Base-by-base conservation (phyloP, 2,113 vertebrate genomes). In the Laticauda colubrina region DNA sequence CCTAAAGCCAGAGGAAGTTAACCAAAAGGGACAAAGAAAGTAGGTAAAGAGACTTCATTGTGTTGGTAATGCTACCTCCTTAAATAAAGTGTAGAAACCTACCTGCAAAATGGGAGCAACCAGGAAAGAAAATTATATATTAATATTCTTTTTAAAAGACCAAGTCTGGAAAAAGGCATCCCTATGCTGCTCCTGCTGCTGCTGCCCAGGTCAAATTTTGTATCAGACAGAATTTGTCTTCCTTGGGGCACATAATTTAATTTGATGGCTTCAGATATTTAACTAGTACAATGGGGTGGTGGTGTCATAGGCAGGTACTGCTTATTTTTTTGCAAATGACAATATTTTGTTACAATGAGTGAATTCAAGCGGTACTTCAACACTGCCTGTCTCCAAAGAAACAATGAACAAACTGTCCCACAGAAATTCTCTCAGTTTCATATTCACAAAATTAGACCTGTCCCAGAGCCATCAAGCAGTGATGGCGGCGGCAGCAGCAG, bases 401-500 rank as follows among this genome's bases (percentile, higher is more conserved):
- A 90, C 15, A 51, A 69, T 69, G 34, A 59, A 91, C 75, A 14
- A 61, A 26, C 61, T 90, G 54, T 34, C 61, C 26, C 23, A 93
- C 24, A 90, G 92, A 86, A 90, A 3, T 8, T 15, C 51, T 1
- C 75, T 23, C 1, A 10, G 20, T 21, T 29, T 89, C 11, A 6
- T 14, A 7, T 5, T 12, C 14, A 54, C 26, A 10, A 21, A 51
- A 51, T 45, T 54, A 93, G 20, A 4, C 21, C 5, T 23, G 91
- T n/a, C 55, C 93, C 56, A 54, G 85, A 53, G 89, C 89, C 93
- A 64, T 88, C 81, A 0, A 0, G 7, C 56, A 85, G 54, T 10
- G 86, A 29, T 43, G 89, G 94, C 94, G 94, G 94, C 89, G 85
- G n/a, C 48, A 90, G 94, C 94, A 94, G 6, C 86, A 87, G 56